Evolutionary conservation across 2,797 vertebrate species (phyloP).

Genomic region (Heliangelus exortis): DNA sequence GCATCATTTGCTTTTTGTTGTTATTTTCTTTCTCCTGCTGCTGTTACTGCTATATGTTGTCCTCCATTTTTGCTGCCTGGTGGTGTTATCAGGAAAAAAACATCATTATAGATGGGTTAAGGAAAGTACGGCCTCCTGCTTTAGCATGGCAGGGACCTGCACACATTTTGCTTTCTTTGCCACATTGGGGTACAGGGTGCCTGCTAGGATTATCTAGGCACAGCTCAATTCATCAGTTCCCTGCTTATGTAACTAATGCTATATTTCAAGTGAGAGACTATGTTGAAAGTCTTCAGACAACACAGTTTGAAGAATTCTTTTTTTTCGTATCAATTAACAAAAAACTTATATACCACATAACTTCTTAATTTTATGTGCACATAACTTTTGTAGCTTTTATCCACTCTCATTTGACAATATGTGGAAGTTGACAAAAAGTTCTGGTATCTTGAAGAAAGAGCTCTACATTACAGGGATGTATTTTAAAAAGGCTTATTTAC

Average conservation of each 20-base stretch:
- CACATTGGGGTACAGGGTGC: not conserved
- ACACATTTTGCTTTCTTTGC: not conserved
- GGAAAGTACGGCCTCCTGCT: not conserved
- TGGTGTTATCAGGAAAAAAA: not conserved
- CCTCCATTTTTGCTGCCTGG: not conserved
- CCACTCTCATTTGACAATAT: not conserved
- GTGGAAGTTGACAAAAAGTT: not conserved
- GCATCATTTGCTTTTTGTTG: not conserved
- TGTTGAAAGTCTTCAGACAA: not conserved
- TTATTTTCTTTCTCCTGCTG: not conserved
- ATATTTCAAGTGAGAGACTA: not conserved
- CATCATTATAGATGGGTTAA: not conserved
- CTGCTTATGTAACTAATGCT: constrained; percentile 12
- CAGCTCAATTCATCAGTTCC: constrained; percentile 29
- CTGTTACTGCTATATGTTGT: not conserved
- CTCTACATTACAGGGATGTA: not conserved
- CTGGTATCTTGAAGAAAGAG: not conserved
- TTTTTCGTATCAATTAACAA: not conserved
- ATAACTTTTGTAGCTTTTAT: not conserved
- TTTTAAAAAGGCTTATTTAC: not conserved
- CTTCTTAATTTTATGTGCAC: not conserved
- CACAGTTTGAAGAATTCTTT: not conserved
- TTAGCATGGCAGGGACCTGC: not conserved
- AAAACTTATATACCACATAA: not conserved
- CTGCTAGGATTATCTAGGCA: constrained; percentile 10